A percentile compares a stretch with the other conserved stretches of the same genome.
Conservation (phyloP, 2,888 invertebrate species). For the Serripes groenlandicus region DNA sequence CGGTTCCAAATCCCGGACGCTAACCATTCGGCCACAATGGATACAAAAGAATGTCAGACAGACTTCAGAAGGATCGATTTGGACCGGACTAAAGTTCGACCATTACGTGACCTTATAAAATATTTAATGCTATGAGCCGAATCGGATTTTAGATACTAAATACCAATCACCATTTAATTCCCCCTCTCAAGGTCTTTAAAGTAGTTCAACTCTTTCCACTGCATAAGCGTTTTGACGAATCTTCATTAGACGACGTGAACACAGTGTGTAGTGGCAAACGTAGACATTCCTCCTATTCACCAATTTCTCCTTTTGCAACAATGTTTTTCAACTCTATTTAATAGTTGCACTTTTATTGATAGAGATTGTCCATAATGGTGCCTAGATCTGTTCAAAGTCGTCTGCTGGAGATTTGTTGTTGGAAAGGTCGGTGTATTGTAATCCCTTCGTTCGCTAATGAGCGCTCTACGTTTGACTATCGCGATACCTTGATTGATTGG, state of each 20-base stretch:
- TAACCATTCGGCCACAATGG: too few relatives aligned
- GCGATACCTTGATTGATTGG: too few relatives aligned
- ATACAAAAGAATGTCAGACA: too few relatives aligned
- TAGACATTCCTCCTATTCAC: not conserved
- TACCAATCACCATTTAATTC: conserved; percentile 15
- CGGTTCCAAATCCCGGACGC: too few relatives aligned
- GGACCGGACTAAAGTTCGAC: not conserved
- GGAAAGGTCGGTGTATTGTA: too few relatives aligned
- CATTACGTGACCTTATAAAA: conserved; percentile 15
- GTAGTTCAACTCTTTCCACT: not conserved
- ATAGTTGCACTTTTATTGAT: too few relatives aligned
- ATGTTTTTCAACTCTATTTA: not conserved
- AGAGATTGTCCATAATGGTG: too few relatives aligned
- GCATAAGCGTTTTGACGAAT: not conserved
- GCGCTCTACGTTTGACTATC: too few relatives aligned
- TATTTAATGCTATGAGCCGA: not conserved
- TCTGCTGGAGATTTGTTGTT: too few relatives aligned
- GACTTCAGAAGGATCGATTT: not conserved
- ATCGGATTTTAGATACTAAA: conserved; percentile 6
- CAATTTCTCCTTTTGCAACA: not conserved
- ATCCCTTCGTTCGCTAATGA: too few relatives aligned
- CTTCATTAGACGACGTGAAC: not conserved
- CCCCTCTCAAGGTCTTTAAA: conserved; percentile 3
- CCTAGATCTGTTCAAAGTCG: too few relatives aligned
- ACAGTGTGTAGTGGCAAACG: not conserved